Evolutionary conservation across 2,797 vertebrate species (phyloP), one percentile per base, ranked within the genome.

Genomic region (Gambelia wislizenii): DNA sequence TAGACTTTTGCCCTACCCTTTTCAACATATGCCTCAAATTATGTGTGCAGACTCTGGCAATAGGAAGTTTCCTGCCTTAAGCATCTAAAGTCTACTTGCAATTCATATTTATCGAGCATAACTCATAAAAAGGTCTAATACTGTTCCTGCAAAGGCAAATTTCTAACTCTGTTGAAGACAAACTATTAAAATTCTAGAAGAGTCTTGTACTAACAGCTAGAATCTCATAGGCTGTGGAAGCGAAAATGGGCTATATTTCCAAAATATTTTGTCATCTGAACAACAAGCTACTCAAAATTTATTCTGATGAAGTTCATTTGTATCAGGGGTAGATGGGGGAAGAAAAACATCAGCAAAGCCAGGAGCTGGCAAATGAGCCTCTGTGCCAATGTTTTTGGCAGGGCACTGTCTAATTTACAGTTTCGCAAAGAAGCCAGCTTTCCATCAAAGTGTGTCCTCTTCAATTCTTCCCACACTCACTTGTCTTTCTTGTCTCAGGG

Each of bases 381-480:
- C 42, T 16, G 76, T 44, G 61, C 47, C 80, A 86, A 2, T 49
- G 1, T 47, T 54, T 92, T 88, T 56, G 88, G 49, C 22, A 84
- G 44, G 36, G 47, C 10, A 1, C 30, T 36, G 0, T 86, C 4
- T 76, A 78, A 89, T 81, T 81, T 74, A 72, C 67, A 74, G 44
- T 79, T 9, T 44, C 81, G n/a, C n/a, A 74, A 84, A 84, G 47
- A 92, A 89, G 75, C 44, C 75, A 64, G 0, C 2, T 77, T 88
- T 91, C 87, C 69, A 77, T 47, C 42, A 64, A 33, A 56, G 4
- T 42, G 13, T 44, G 75, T 80, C 54, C 18, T 82, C 74, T 83
- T 89, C 33, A 44, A 27, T 47, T 89, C 75, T 85, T 89, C 67
- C 9, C n/a, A 1, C 86, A 81, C 76, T 78, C 27, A 75, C 84